Evolutionary conservation across 2,113 vertebrate genomes (phyloP).

Genomic region (Ameiurus melas): DNA sequence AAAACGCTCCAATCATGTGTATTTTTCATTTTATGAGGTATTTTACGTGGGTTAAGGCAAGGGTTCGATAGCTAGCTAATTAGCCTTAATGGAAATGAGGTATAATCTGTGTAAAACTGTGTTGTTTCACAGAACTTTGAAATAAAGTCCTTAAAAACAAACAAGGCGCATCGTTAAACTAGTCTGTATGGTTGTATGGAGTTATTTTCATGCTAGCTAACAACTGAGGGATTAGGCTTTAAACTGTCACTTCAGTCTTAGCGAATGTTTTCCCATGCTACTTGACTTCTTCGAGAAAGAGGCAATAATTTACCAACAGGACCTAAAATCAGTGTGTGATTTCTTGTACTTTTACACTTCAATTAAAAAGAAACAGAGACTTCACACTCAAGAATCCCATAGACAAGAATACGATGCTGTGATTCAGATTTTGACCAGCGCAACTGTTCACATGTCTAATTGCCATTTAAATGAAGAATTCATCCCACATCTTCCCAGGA

Average conservation of each 20-base stretch:
- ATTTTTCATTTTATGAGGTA: neutral
- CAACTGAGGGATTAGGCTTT: neutral
- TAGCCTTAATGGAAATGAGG: neutral
- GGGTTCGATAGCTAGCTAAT: neutral
- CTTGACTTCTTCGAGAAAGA: neutral
- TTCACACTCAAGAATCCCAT: neutral
- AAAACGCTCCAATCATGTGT: neutral
- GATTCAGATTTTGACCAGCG: neutral
- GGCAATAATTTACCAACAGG: neutral
- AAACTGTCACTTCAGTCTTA: neutral
- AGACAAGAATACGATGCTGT: neutral
- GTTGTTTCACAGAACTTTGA: neutral
- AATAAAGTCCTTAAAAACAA: neutral
- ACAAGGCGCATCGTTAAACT: neutral
- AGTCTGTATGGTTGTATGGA: neutral
- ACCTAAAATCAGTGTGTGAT: neutral
- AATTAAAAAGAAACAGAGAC: neutral
- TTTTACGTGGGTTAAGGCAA: neutral
- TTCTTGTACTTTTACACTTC: neutral
- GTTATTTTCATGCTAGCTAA: neutral
- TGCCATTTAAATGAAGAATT: neutral
- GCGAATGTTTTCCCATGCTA: neutral
- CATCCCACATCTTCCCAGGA: neutral
- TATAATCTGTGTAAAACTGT: neutral
- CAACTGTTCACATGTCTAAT: neutral